Evolutionary conservation across 2,888 invertebrate species (phyloP).

Genomic region (Brassicogethes aeneus): DNA sequence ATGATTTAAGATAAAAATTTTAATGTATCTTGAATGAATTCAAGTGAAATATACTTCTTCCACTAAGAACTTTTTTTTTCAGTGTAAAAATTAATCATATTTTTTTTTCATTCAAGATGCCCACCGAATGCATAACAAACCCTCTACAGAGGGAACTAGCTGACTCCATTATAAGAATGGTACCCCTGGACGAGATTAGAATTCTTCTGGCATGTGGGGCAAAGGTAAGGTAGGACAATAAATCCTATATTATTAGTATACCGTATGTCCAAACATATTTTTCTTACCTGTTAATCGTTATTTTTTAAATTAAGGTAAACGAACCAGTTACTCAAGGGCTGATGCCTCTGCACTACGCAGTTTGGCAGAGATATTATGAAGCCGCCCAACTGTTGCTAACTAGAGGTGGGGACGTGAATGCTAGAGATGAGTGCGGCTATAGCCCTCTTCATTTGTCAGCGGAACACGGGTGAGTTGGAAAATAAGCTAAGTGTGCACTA

Average conservation of each 20-base stretch:
- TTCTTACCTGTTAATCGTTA: conserved; percentile 5
- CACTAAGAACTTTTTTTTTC: no score
- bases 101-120: conserved; percentile 45
- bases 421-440: conserved; percentile 83
- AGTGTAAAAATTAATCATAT: no score
- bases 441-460: conserved; percentile 86
- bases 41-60: no score
- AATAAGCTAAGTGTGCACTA: no score
- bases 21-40: no score
- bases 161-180: conserved; percentile 83
- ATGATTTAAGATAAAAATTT: no score
- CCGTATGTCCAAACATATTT: conserved; percentile 4
- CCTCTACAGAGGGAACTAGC: conserved; percentile 78
- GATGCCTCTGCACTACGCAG: conserved; percentile 84
- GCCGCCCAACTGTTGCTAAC: conserved; percentile 74
- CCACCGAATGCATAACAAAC: conserved; percentile 64
- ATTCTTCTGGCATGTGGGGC: conserved; percentile 82
- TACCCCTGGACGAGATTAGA: conserved; percentile 77
- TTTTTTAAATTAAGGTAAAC: conserved; percentile 44
- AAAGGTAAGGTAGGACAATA: conserved; percentile 52
- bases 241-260: conserved; percentile 25
- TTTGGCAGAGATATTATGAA: conserved; percentile 76
- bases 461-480: conserved; percentile 60
- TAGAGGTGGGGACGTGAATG: conserved; percentile 73
- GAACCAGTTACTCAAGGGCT: conserved; percentile 80